Percentiles rank a stretch among this genome's conserved stretches.
Conservation (phyloP, 2,113 vertebrate species). For the Rhinolophus sinicus region DNA sequence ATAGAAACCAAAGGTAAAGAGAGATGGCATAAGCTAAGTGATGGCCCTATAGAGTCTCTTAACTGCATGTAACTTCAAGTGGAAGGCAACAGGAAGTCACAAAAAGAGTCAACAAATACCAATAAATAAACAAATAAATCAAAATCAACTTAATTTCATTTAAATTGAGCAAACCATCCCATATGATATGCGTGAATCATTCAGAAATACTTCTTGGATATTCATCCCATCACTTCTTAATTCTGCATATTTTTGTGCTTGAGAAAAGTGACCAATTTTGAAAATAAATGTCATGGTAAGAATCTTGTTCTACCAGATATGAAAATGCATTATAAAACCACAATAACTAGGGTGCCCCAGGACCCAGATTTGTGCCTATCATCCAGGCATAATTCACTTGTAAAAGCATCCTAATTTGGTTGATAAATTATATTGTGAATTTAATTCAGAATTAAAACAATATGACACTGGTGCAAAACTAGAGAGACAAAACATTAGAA, state of each 20-base stretch:
- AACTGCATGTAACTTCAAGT: background rate
- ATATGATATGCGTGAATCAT: background rate
- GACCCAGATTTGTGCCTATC: background rate
- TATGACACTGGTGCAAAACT: background rate
- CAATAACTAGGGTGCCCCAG: background rate
- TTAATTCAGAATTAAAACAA: background rate
- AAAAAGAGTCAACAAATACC: background rate
- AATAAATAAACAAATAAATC: background rate
- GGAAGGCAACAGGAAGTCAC: background rate
- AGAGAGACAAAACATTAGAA: background rate
- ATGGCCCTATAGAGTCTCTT: background rate
- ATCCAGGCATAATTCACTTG: background rate
- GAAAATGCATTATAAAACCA: conserved; percentile 30
- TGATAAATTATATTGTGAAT: background rate
- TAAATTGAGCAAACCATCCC: background rate
- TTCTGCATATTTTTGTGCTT: background rate
- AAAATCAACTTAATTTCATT: background rate
- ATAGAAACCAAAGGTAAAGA: background rate
- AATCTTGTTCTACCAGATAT: background rate
- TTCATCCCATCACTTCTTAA: background rate
- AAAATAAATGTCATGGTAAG: background rate
- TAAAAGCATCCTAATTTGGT: background rate
- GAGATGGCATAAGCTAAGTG: background rate
- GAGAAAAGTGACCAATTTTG: background rate
- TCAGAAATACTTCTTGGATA: conserved; percentile 20